phyloP scores from a whole-genome alignment of 2,888 invertebrate genomes.

The Pseudolycoriella hygida region DNA sequence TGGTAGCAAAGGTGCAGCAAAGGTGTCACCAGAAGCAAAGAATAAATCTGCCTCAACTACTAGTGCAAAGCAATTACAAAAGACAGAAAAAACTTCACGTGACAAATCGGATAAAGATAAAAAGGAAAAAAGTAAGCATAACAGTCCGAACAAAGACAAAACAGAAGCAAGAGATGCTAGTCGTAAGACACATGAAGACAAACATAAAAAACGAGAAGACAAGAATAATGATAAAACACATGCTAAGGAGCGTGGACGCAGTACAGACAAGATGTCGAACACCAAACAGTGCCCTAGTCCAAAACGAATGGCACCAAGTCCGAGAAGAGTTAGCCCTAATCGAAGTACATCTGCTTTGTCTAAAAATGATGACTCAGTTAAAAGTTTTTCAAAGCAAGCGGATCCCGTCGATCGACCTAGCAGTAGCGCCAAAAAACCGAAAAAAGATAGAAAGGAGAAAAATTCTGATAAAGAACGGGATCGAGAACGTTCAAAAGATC shows the following conservation, averaged over 20 bases:
- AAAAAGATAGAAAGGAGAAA: slow-evolving; percentile 41
- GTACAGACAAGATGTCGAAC: slow-evolving; percentile 20
- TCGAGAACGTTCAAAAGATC: slow-evolving; percentile 36
- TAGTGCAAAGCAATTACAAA: slow-evolving; percentile 15
- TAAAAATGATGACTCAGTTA: slow-evolving; percentile 1
- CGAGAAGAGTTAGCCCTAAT: slow-evolving; percentile 21
- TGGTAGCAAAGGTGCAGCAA: slow-evolving; percentile 50
- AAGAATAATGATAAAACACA: slow-evolving; percentile 31
- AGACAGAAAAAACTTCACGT: slow-evolving; percentile 1
- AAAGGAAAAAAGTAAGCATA: slow-evolving; percentile 11
- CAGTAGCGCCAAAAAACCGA: slow-evolving; percentile 28
- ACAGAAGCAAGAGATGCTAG: not conserved
- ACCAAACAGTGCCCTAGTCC: slow-evolving; percentile 25
- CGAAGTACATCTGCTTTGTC: slow-evolving; percentile 20
- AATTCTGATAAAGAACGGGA: slow-evolving; percentile 45
- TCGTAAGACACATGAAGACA: not conserved
- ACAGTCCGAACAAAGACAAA: slow-evolving; percentile 7
- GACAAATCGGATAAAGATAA: slow-evolving; percentile 12
- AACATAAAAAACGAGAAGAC: slow-evolving; percentile 5
- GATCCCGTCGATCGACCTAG: slow-evolving; percentile 3
- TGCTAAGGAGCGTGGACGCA: slow-evolving; percentile 34
- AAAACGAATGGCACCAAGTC: slow-evolving; percentile 13
- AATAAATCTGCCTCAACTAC: slow-evolving; percentile 14
- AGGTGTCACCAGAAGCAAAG: slow-evolving; percentile 41
- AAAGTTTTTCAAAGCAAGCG: slow-evolving; percentile 25